A percentile compares a stretch with the other conserved stretches of the same genome.
phyloP scores from a whole-genome alignment of 2,797 vertebrate genomes.

The Alca torda region DNA sequence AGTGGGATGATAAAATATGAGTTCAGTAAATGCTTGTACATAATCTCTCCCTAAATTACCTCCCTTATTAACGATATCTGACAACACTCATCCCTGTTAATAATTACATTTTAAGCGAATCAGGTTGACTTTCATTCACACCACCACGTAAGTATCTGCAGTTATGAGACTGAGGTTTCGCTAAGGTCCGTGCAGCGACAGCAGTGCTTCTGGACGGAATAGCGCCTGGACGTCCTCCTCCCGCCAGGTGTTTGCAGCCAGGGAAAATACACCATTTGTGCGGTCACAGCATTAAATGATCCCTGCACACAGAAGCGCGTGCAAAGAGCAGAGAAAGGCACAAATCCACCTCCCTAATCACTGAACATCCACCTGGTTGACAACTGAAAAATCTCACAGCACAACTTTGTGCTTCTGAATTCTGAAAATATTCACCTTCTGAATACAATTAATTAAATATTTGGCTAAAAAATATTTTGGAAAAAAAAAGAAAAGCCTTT shows the following conservation, averaged over 20 bases:
- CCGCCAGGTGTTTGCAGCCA: background rate
- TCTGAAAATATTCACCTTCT: background rate
- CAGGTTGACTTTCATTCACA: background rate
- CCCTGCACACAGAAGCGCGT: background rate
- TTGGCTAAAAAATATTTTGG: background rate
- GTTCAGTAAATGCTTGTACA: slow-evolving; percentile 35
- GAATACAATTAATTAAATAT: background rate
- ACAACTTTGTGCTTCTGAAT: background rate
- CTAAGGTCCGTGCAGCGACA: background rate
- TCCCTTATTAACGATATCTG: background rate
- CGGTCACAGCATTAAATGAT: slow-evolving; percentile 59
- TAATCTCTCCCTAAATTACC: slow-evolving; percentile 21
- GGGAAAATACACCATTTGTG: slow-evolving; percentile 1
- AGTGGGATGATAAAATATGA: slow-evolving; percentile 16
- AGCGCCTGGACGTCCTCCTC: background rate
- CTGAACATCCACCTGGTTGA: background rate
- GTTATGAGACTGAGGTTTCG: background rate
- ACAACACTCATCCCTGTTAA: background rate
- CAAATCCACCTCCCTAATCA: slow-evolving; percentile 32
- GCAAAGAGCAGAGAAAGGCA: slow-evolving; percentile 54
- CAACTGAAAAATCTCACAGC: background rate
- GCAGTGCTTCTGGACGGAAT: background rate
- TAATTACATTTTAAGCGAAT: background rate
- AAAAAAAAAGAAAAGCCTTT: background rate
- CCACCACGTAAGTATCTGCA: background rate